Percentiles rank a stretch among this genome's conserved stretches.
phyloP scores from a whole-genome alignment of 1,140 invertebrate species.

The Drosophila lacertosa region DNA sequence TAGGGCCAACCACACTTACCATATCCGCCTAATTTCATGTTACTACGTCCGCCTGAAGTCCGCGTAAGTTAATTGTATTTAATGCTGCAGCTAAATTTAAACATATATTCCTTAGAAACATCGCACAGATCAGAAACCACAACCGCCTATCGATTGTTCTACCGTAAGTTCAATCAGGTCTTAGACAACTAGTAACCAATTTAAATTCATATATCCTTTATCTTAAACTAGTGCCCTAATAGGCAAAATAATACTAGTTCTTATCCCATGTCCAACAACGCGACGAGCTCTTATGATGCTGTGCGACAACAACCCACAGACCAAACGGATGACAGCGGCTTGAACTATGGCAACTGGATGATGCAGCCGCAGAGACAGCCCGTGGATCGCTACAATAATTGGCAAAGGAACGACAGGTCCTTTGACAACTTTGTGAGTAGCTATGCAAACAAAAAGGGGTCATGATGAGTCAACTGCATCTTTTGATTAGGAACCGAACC shows the following conservation, averaged over 20 bases:
- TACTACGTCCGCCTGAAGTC: background rate
- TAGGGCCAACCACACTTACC: background rate
- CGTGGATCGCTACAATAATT: background rate
- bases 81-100: background rate
- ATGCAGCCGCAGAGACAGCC: background rate
- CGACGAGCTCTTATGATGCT: background rate
- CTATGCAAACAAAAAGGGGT: background rate
- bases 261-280: background rate
- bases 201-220: too few relatives aligned
- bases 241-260: background rate
- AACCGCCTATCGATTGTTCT: background rate
- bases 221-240: background rate
- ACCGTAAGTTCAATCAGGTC: background rate
- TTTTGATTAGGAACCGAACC: slow-evolving; percentile 7
- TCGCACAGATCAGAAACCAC: background rate
- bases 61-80: slow-evolving; percentile 1
- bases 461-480: background rate
- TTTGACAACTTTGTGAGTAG: slow-evolving; percentile 5
- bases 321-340: slow-evolving; percentile 2
- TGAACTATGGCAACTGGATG: slow-evolving; percentile 26
- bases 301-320: background rate
- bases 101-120: background rate
- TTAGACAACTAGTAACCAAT: too few relatives aligned
- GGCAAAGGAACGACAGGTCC: background rate
- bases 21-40: background rate